Conservation (phyloP, 2,888 invertebrate species). For the Platycheirus albimanus region DNA sequence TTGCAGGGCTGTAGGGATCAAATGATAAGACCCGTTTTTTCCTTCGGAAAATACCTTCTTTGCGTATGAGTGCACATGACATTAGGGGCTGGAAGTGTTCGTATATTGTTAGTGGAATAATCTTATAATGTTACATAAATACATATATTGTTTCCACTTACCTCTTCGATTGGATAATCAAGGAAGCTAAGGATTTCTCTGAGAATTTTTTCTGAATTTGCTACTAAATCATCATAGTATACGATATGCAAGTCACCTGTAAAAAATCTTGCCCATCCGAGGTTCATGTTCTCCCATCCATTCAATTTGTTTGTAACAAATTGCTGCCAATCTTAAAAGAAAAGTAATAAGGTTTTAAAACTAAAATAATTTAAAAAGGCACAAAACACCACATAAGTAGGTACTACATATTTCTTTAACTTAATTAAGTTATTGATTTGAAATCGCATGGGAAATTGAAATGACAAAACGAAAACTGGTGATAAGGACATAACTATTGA, state of each 20-base stretch:
- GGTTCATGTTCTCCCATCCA: conserved; percentile 88
- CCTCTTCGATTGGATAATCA: conserved; percentile 84
- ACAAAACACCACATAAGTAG: too few species aligned
- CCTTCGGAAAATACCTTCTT: conserved; percentile 89
- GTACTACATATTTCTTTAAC: too few species aligned
- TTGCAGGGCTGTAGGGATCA: conserved; percentile 87
- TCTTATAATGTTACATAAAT: too few species aligned
- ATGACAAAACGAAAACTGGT: too few species aligned
- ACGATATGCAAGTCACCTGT: conserved; percentile 87
- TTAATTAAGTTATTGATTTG: too few species aligned
- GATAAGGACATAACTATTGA: too few species aligned
- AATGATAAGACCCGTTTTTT: conserved; percentile 87
- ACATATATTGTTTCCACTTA: conserved; percentile 76
- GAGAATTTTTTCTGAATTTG: conserved; percentile 85
- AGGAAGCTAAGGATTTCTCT: conserved; percentile 85
- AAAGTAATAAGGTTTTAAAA: too few species aligned
- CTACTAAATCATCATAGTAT: conserved; percentile 88
- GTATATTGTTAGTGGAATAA: too few species aligned
- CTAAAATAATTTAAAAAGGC: too few species aligned
- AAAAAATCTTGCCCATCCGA: conserved; percentile 88
- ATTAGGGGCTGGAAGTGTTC: conserved; percentile 84
- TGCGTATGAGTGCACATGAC: conserved; percentile 85
- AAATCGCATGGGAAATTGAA: too few species aligned
- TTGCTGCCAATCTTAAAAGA: conserved; percentile 86
- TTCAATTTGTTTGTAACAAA: conserved; percentile 87